phyloP scores from a whole-genome alignment of 2,888 invertebrate genomes.

The Ochropacha duplaris region DNA sequence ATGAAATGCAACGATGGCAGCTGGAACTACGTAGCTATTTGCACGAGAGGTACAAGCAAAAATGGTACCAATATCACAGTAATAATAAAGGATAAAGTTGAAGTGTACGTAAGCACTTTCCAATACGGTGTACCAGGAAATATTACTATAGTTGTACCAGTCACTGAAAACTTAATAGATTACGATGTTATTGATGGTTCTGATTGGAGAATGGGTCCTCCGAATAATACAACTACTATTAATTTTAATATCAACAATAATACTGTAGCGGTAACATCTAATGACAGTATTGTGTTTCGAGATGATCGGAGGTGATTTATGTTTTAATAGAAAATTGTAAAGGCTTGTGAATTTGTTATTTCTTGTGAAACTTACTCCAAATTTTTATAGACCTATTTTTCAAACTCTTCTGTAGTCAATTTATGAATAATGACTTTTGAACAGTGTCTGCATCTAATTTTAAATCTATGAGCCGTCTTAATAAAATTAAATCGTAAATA shows the following conservation, averaged over 20 bases:
- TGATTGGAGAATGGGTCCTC: background rate
- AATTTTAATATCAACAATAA: background rate
- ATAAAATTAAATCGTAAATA: too few relatives aligned
- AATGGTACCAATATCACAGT: conserved; percentile 55
- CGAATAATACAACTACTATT: background rate
- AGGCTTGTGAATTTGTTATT: too few relatives aligned
- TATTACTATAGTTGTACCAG: background rate
- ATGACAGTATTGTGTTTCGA: background rate
- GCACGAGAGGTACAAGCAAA: conserved; percentile 55
- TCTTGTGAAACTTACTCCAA: too few relatives aligned
- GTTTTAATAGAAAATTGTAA: background rate
- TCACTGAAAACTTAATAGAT: background rate
- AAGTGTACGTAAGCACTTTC: conserved; percentile 35
- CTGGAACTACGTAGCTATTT: conserved; percentile 50
- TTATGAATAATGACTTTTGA: too few relatives aligned
- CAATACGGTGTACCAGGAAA: background rate
- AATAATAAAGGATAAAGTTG: conserved; percentile 45
- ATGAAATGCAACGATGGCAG: conserved; percentile 53
- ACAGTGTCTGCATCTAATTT: too few relatives aligned
- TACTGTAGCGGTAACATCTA: background rate
- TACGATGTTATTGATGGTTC: background rate
- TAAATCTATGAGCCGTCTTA: too few relatives aligned
- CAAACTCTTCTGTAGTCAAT: too few relatives aligned
- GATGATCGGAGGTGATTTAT: background rate
- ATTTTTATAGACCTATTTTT: too few relatives aligned